A percentile compares a stretch with the other conserved stretches of the same genome.
phyloP scores from a whole-genome alignment of 2,888 invertebrate genomes.

The Cephonodes hylas region DNA sequence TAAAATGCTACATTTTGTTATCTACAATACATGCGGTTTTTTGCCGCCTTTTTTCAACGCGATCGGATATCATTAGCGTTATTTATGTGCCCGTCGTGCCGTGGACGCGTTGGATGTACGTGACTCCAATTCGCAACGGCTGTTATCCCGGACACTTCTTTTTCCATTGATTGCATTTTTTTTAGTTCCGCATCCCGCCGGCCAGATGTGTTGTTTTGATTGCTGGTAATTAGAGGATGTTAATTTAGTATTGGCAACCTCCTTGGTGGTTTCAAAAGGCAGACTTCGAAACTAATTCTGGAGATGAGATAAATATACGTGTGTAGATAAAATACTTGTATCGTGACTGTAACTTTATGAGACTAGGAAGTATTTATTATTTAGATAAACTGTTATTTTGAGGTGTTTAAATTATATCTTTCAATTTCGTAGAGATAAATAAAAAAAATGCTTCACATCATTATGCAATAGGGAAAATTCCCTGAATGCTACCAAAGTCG shows the following conservation, averaged over 20 bases:
- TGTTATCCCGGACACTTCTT: slow-evolving; percentile 47
- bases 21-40: slow-evolving; percentile 15
- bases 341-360: no score
- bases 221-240: background rate
- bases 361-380: no score
- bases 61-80: slow-evolving; percentile 75
- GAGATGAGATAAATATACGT: no score
- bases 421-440: no score
- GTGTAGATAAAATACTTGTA: no score
- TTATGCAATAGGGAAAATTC: no score
- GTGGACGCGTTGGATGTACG: slow-evolving; percentile 52
- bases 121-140: slow-evolving; percentile 55
- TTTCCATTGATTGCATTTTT: slow-evolving; percentile 45
- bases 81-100: slow-evolving; percentile 69
- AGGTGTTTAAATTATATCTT: no score
- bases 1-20: slow-evolving; percentile 8
- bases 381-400: no score
- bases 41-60: slow-evolving; percentile 35
- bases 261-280: no score
- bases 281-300: no score
- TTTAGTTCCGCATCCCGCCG: slow-evolving; percentile 26
- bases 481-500: background rate
- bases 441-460: no score
- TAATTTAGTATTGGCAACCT: no score
- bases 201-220: slow-evolving; percentile 10